phyloP scores from a whole-genome alignment of 2,797 vertebrate genomes.

The Myiotriccus ornatus region DNA sequence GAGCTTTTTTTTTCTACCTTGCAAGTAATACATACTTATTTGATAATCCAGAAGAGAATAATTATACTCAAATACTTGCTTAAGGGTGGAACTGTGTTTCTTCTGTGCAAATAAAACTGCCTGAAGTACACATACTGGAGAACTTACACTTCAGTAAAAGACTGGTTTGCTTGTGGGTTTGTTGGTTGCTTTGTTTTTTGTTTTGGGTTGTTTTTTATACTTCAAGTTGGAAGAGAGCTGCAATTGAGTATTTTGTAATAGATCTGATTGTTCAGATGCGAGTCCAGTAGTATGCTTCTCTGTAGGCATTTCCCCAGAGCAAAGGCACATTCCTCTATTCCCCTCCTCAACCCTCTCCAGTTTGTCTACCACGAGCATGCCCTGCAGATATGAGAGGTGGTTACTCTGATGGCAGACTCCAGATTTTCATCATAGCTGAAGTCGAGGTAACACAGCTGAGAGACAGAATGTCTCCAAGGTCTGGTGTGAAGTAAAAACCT shows the following conservation, averaged over 20 bases:
- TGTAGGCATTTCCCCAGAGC: background rate
- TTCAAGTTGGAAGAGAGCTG: background rate
- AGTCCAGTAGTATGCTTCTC: background rate
- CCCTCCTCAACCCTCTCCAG: rapidly evolving
- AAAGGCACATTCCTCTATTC: background rate
- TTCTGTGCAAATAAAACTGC: background rate
- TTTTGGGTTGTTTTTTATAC: background rate
- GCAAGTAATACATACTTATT: background rate
- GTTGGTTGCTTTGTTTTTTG: background rate
- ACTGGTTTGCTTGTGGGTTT: background rate
- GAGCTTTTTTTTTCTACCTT: background rate
- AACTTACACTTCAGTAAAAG: background rate
- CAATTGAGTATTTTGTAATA: background rate
- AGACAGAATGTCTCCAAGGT: background rate
- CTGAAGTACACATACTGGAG: background rate
- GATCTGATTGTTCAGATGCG: background rate
- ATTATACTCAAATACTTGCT: background rate
- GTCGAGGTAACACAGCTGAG: rapidly evolving
- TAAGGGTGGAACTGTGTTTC: background rate
- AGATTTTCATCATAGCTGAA: background rate
- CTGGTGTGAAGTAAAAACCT: background rate
- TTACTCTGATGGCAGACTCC: background rate
- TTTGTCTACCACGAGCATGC: background rate
- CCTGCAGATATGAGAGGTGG: background rate
- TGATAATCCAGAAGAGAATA: background rate